Evolutionary conservation across 2,888 invertebrate genomes (phyloP).

Genomic region (Sacculina carcini): DNA sequence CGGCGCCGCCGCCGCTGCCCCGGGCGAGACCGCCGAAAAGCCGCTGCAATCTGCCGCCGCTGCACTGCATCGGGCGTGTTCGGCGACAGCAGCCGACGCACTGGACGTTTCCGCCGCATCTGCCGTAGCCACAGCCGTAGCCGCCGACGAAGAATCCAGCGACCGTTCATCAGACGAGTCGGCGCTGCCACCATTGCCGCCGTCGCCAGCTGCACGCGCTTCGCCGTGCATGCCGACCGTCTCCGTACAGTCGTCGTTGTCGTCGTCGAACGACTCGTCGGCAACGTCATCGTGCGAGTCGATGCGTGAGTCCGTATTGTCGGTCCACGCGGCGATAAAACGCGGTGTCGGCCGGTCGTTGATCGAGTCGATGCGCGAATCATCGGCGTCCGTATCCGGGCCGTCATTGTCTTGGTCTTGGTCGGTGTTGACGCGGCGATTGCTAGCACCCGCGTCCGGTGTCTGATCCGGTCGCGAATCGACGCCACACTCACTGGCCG

Average conservation of each 20-base stretch:
- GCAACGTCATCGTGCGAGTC: slow-evolving; percentile 1
- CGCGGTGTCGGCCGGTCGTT: neutral
- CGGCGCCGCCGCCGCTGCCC: too few relatives aligned
- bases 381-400: neutral
- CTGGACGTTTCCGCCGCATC: neutral
- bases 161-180: neutral
- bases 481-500: neutral
- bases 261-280: too few relatives aligned
- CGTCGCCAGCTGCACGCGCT: too few relatives aligned
- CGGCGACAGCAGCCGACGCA: neutral
- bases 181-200: neutral
- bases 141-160: neutral
- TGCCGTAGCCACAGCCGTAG: neutral
- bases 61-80: too few relatives aligned
- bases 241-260: neutral
- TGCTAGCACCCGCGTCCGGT: too few relatives aligned
- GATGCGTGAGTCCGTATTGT: neutral
- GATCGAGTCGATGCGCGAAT: neutral
- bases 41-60: too few relatives aligned
- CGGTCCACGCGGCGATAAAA: neutral
- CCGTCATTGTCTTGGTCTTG: neutral
- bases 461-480: too few relatives aligned
- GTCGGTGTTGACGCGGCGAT: too few relatives aligned
- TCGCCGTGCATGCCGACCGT: too few relatives aligned
- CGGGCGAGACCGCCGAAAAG: too few relatives aligned